phyloP scores from a whole-genome alignment of 2,113 vertebrate species.

The Odocoileus hemionus region DNA sequence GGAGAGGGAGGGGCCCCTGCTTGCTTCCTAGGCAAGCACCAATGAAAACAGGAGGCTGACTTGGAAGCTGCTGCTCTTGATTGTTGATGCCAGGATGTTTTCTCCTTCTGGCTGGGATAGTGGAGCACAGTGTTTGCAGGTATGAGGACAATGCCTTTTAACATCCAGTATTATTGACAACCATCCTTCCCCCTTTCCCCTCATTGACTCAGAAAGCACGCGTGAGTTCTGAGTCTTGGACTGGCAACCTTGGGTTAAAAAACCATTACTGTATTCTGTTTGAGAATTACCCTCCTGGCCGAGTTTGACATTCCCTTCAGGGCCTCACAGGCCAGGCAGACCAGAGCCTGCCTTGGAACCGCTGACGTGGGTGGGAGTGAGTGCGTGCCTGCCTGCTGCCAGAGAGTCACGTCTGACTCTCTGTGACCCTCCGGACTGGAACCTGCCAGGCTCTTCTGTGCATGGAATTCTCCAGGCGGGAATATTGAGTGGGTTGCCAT shows the following conservation, averaged over 20 bases:
- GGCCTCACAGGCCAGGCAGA: not conserved
- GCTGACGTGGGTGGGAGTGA: not conserved
- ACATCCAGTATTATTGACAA: not conserved
- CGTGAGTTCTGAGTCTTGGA: not conserved
- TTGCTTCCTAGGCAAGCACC: constrained; percentile 74
- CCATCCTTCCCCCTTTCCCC: too few relatives aligned
- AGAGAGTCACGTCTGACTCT: not conserved
- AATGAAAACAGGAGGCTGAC: constrained; percentile 78
- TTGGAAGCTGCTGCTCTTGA: constrained; percentile 67
- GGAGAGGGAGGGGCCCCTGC: constrained; percentile 64
- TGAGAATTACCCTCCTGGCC: constrained; percentile 53
- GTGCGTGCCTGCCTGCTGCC: not conserved
- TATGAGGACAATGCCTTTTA: not conserved
- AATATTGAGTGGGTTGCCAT: not conserved
- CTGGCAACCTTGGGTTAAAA: not conserved
- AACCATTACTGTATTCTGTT: not conserved
- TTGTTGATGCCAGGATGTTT: constrained; percentile 60
- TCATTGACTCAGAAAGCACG: not conserved
- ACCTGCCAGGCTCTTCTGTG: not conserved
- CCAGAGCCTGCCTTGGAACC: not conserved
- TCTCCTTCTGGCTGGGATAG: constrained; percentile 24
- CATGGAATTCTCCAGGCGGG: not conserved
- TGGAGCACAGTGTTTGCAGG: not conserved
- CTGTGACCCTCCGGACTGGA: not conserved
- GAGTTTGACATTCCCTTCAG: not conserved